Base-by-base conservation (phyloP, 2,113 vertebrate genomes). In the Meleagris gallopavo region DNA sequence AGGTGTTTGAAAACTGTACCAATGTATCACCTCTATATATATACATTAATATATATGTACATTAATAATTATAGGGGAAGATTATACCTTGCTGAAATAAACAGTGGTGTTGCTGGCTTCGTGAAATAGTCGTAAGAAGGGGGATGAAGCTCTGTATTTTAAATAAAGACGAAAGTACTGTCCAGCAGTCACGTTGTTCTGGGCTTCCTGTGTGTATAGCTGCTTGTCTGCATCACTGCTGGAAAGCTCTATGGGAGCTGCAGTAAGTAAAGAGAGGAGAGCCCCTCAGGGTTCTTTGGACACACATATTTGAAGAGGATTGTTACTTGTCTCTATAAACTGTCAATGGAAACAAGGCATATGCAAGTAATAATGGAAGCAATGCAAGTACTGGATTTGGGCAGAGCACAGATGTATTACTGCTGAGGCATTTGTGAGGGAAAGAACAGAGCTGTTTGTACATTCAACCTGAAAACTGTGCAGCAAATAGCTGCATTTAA, bases 121-220 rank as follows among this genome's bases (percentile, higher is more conserved):
- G 64, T 4, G 9, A 93, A 95, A 58, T 64, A 83, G 62, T 79
- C 79, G 69, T 83, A 67, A 93, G 92, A 97, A 75, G 84, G 93
- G 91, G 13, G 43, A 89, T 61, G 67, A 90, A 90, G 62, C 91
- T 97, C 75, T n/a, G 45, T 82, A 64, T 93, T 58, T 50, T 11
- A 4, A 50, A 20, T 66, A 38, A 95, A 81, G 82, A 65, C 82
- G 91, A 62, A 97, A 3, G 4, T 89, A 87, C 66, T 91, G 93
- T 91, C 95, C 79, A 43, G 46, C 46, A 85, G 83, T 96, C 94
- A 61, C 2, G 0, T 79, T 74, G 78, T 89, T 97, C 48, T 96
- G 30, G 74, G 69, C 34, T 83, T 73, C 64, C 66, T 90, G 48
- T 92, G 52, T 50, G 32, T 66, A 5, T 61, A 70, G 61, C 34